Evolutionary conservation across 2,113 vertebrate species (phyloP), one percentile per base, ranked within the genome.

Genomic region (Megatriorchis doriae): DNA sequence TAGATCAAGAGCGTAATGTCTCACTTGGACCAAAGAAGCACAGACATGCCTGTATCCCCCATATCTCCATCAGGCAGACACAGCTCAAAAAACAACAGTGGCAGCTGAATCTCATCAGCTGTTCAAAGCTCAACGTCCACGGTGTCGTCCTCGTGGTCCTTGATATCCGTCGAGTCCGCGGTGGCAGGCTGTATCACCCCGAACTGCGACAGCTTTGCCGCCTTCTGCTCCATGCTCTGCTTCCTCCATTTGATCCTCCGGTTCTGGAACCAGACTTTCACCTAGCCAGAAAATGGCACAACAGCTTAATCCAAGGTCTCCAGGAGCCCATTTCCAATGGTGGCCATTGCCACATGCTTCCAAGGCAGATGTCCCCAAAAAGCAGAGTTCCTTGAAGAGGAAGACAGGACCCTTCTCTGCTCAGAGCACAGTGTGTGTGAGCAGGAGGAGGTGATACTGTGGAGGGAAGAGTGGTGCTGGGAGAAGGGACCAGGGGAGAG

Each of bases 211-310:
- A 96, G 91, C 72, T 96, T 94, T 2, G 97, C 98, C 0, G 97
- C 97, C 90, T 98, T 98, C 96, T 98, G 98, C 77, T 98, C 98
- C 95, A 97, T 85, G 93, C 97, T 98, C 93, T 98, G 98, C 86
- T 98, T 98, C 86, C 98, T 97, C 96, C 98, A 98, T 50, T 98
- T 98, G 94, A 98, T 98, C 82, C 98, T 95, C 56, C 98, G 96
- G 91, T 98, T 98, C 93, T 98, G 98, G 96, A 98, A 98, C 98
- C 98, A 98, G 31, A 98, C 97, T 71, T 98, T 98, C 26, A 98
- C 98, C 98, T 98, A 11, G 10, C 63, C 68, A 78, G 36, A 32
- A 92, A 31, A 86, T 0, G 8, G 52, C 63, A 83, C 31, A 9
- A 61, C 20, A 40, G 62, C 56, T 93, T 34, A 7, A 40, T 3